Evolutionary conservation across 92 coral and sea anemone species (phyloP).

Genomic region (Phenganax subtilis): DNA sequence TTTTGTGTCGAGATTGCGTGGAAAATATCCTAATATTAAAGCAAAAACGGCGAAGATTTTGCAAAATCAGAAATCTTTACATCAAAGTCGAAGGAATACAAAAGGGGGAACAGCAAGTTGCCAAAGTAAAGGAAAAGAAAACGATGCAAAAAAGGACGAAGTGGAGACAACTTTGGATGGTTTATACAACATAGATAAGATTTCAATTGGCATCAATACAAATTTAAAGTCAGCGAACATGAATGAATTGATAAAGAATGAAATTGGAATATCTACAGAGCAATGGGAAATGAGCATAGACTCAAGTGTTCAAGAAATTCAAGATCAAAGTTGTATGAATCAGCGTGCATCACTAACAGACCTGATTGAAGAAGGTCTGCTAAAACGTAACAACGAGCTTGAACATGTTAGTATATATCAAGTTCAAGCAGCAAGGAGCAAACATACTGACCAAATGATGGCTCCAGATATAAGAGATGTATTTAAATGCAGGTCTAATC

Average conservation of each 20-base stretch:
- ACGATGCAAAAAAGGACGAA: background rate
- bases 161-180: background rate
- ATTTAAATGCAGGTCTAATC: background rate
- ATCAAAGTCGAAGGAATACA: conserved; percentile 2
- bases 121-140: background rate
- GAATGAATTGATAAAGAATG: background rate
- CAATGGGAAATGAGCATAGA: background rate
- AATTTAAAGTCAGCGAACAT: background rate
- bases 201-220: background rate
- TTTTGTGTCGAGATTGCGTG: conserved; percentile 73
- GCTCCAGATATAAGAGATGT: background rate
- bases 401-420: conserved; percentile 9
- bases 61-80: background rate
- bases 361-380: conserved; percentile 3
- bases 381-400: background rate
- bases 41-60: conserved; percentile 46
- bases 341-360: conserved; percentile 1
- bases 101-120: background rate
- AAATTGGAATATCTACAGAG: background rate
- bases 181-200: background rate
- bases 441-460: background rate
- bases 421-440: conserved; percentile 20
- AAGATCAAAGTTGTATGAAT: background rate
- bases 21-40: conserved; percentile 67
- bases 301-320: background rate